Conservation (phyloP, 1,140 invertebrate species). For the Platorchestia sp. region DNA sequence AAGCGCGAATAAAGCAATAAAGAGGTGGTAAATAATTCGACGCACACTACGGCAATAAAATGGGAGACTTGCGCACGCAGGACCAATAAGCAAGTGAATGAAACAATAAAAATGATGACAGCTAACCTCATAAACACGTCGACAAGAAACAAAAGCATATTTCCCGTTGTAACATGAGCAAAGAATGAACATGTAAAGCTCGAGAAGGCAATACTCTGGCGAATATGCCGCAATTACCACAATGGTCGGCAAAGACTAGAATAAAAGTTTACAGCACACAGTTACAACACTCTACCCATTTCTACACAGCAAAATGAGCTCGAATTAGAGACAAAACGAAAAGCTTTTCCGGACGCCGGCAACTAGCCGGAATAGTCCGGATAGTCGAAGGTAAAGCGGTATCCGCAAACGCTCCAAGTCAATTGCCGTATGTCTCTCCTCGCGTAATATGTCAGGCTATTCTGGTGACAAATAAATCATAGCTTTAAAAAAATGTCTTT, state of each 20-base stretch:
- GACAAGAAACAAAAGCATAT: background rate
- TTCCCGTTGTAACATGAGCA: background rate
- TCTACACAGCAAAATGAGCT: background rate
- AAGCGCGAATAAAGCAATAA: background rate
- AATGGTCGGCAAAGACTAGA: background rate
- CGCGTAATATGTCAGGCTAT: no score
- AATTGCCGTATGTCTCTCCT: no score
- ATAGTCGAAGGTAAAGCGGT: background rate
- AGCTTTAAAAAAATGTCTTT: no score
- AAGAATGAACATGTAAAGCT: background rate
- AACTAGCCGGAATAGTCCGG: background rate
- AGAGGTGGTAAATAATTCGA: background rate
- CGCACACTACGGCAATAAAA: background rate
- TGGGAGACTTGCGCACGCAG: background rate
- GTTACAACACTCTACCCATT: background rate
- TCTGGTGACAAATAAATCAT: no score
- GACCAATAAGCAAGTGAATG: background rate
- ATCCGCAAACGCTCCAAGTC: no score
- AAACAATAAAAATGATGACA: background rate
- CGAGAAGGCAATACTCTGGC: background rate
- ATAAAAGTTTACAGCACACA: background rate
- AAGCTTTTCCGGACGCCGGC: background rate
- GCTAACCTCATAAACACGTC: background rate
- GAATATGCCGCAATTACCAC: background rate
- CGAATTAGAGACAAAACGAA: background rate